Evolutionary conservation across 1,140 invertebrate genomes (phyloP).

Genomic region (Anthonomus grandis): DNA sequence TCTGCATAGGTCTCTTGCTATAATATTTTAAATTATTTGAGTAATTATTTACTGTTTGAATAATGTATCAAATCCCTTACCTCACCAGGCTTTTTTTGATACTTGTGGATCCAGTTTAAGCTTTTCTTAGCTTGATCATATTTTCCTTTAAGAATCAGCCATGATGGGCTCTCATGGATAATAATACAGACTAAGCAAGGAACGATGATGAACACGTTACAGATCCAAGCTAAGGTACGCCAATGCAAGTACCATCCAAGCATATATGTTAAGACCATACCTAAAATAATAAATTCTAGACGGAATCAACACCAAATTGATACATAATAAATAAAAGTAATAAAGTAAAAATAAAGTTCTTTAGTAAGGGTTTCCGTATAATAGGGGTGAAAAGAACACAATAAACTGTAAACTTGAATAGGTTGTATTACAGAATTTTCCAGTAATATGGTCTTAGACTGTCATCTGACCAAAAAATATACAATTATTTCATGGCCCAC

Average conservation of each 20-base stretch:
- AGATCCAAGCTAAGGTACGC: constrained; percentile 55
- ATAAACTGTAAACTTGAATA: too few relatives aligned
- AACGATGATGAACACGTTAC: constrained; percentile 53
- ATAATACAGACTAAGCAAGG: constrained; percentile 55
- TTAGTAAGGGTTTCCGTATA: too few relatives aligned
- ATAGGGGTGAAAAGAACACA: too few relatives aligned
- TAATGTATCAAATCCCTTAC: constrained; percentile 3
- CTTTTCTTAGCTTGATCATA: constrained; percentile 54
- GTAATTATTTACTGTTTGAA: not conserved
- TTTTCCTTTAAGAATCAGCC: constrained; percentile 56
- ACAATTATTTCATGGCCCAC: too few relatives aligned
- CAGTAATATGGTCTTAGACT: too few relatives aligned
- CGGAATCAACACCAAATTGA: too few relatives aligned
- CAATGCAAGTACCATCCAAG: constrained; percentile 57
- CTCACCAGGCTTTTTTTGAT: constrained; percentile 37
- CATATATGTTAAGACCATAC: constrained; percentile 59
- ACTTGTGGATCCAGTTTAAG: constrained; percentile 50
- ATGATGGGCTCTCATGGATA: constrained; percentile 67
- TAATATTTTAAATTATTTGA: constrained; percentile 15
- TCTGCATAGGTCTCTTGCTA: constrained; percentile 40
- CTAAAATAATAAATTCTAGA: constrained; percentile 37
- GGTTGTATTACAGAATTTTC: too few relatives aligned
- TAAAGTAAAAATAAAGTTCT: too few relatives aligned
- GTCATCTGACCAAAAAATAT: too few relatives aligned
- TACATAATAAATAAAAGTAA: too few relatives aligned